Percentiles rank a stretch among this genome's conserved stretches.
Evolutionary conservation across 1,140 invertebrate genomes (phyloP).

Genomic region (Temnothorax longispinosus): DNA sequence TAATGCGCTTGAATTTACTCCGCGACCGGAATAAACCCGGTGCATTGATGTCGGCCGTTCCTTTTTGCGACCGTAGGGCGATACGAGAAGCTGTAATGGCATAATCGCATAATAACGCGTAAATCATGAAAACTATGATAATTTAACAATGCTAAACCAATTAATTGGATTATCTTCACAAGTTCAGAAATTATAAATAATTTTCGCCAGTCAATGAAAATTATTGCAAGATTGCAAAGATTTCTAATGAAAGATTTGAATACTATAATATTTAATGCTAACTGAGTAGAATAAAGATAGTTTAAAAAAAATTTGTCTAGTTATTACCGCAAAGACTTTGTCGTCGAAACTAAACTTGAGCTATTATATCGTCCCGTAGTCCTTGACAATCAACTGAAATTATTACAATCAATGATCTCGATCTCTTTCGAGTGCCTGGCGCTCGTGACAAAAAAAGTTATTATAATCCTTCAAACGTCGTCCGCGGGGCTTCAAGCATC

Average conservation of each 20-base stretch:
- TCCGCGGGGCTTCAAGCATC: background rate
- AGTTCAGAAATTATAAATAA: background rate
- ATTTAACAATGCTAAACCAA: background rate
- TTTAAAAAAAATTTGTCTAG: background rate
- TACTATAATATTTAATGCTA: background rate
- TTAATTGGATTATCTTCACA: background rate
- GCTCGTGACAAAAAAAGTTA: slow-evolving; percentile 22
- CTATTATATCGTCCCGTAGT: background rate
- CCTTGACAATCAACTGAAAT: background rate
- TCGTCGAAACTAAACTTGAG: background rate
- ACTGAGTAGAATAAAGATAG: background rate
- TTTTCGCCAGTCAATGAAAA: background rate
- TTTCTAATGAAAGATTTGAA: background rate
- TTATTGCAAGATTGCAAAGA: background rate
- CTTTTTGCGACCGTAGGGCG: slow-evolving; percentile 4
- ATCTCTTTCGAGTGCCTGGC: background rate
- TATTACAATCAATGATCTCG: slow-evolving; percentile 5
- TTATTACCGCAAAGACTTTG: background rate
- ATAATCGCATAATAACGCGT: background rate
- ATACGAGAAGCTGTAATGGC: background rate
- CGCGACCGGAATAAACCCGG: slow-evolving; percentile 54
- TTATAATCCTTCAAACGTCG: slow-evolving; percentile 52
- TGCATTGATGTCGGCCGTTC: slow-evolving; percentile 18
- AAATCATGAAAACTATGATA: background rate
- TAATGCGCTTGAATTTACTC: slow-evolving; percentile 59